Base-by-base conservation (phyloP, 1,140 invertebrate genomes). In the Hormaphis cornu region DNA sequence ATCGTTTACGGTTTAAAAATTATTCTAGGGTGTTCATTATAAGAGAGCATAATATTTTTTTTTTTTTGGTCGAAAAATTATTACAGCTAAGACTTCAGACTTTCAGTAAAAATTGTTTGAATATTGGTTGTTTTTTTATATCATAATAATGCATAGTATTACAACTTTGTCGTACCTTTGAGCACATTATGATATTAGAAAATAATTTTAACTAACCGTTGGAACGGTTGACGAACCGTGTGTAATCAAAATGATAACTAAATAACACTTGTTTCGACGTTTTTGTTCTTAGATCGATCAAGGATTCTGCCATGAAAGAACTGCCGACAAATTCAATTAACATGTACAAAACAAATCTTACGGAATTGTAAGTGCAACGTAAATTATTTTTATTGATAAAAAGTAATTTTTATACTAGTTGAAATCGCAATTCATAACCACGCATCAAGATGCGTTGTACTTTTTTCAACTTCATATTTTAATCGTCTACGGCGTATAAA, bases 351-450 rank as follows among this genome's bases (percentile, higher is more conserved):
- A 37, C 28, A 6, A 44, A 44, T 30, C 35, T 61, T 44, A 44
- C 58, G 28, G 58, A 61, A 5, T 44, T 61, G 58, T 61, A 61
- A 61, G 58, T 61, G 5, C 30, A n/a, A 44, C n/a, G 10, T 26
- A 16, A 24, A 1, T 58, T 9, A 37, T 28, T 5, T 5, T 0
- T 10, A 30, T 1, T 53, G n/a, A 50, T 18, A 18, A 18, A 1
- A 18, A 6, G 5, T n/a, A n/a, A n/a, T n/a, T n/a, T n/a, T n/a
- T n/a, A n/a, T n/a, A n/a, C n/a, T n/a, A n/a, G n/a, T n/a, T n/a
- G n/a, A n/a, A n/a, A n/a, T n/a, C n/a, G n/a, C n/a, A n/a, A n/a
- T n/a, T n/a, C n/a, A n/a, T n/a, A n/a, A n/a, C n/a, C n/a, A n/a
- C n/a, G n/a, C n/a, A n/a, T n/a, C n/a, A n/a, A n/a, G n/a, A n/a